Conservation (phyloP, 2,888 invertebrate species). For the Himalopsyche kuldschensis region DNA sequence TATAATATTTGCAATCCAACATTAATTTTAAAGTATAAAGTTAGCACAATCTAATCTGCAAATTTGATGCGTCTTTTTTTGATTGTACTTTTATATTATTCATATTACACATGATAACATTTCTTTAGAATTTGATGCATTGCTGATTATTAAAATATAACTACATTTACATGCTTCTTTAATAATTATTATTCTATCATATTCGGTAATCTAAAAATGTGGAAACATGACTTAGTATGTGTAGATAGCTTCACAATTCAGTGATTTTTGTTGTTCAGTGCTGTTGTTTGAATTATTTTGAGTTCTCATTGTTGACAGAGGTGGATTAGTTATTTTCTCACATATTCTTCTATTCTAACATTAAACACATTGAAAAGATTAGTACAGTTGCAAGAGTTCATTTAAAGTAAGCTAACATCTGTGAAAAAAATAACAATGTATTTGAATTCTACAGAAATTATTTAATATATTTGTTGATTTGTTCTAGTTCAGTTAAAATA, state of each 20-base stretch:
- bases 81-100: not conserved
- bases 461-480: too few relatives aligned
- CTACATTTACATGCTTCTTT: not conserved
- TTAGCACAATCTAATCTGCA: not conserved
- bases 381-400: too few relatives aligned
- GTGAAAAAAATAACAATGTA: too few relatives aligned
- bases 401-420: too few relatives aligned
- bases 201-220: not conserved
- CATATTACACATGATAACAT: not conserved
- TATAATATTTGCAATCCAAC: not conserved
- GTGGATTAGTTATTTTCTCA: not conserved
- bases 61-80: not conserved
- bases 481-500: too few relatives aligned
- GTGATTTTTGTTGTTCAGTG: not conserved
- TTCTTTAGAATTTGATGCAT: not conserved
- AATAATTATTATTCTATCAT: not conserved
- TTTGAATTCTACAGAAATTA: too few relatives aligned
- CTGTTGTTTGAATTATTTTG: not conserved
- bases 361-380: too few relatives aligned
- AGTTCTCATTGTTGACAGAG: not conserved
- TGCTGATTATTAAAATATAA: not conserved
- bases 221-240: not conserved
- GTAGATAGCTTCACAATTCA: not conserved
- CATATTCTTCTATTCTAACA: too few relatives aligned
- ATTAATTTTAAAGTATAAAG: not conserved